Percentiles rank a stretch among this genome's conserved stretches.
Evolutionary conservation across 2,113 vertebrate genomes (phyloP).

Genomic region (Podiceps cristatus): DNA sequence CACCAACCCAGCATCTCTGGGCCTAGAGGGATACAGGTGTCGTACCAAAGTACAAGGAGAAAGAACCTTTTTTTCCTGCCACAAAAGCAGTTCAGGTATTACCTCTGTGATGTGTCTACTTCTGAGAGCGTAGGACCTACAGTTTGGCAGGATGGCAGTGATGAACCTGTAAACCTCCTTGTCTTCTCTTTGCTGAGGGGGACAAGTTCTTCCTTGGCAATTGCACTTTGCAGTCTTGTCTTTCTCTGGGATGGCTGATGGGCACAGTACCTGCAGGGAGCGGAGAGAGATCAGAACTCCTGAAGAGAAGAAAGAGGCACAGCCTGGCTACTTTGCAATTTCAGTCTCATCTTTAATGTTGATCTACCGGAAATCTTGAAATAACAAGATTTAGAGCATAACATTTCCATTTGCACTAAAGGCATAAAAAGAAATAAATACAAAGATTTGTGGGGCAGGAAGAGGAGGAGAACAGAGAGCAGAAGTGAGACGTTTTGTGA

Average conservation of each 20-base stretch:
- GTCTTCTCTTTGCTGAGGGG: background rate
- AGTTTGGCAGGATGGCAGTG: background rate
- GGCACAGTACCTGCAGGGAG: background rate
- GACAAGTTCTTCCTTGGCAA: background rate
- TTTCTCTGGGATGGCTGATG: background rate
- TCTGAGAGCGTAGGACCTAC: background rate
- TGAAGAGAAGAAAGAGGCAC: background rate
- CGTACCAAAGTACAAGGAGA: background rate
- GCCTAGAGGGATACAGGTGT: background rate
- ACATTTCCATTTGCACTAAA: background rate
- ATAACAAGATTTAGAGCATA: background rate
- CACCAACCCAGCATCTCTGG: background rate
- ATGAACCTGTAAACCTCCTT: background rate
- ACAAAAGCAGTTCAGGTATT: background rate
- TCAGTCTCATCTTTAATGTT: background rate
- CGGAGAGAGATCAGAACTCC: background rate
- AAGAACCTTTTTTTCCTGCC: background rate
- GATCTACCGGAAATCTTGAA: background rate
- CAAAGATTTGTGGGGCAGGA: background rate
- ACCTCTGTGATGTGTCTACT: background rate
- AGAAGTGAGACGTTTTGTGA: background rate
- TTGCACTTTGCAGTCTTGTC: background rate
- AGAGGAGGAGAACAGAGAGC: background rate
- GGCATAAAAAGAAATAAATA: constrained; percentile 11
- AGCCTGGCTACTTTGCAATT: background rate